phyloP scores from a whole-genome alignment of 2,113 vertebrate species.

The Thymallus thymallus region DNA sequence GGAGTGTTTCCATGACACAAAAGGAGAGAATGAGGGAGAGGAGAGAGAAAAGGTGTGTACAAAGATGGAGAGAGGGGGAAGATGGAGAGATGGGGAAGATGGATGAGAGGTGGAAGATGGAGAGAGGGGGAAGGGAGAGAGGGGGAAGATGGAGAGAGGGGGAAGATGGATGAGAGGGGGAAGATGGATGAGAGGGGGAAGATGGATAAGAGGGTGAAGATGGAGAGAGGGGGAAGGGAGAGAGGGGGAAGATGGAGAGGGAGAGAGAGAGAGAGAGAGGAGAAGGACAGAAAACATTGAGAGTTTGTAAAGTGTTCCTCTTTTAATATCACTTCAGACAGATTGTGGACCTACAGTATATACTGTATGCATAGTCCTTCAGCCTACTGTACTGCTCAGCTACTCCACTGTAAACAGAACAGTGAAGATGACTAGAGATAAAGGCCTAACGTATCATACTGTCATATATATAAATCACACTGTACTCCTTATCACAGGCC shows the following conservation, averaged over 20 bases:
- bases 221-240: neutral
- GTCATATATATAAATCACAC: neutral
- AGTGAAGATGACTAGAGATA: neutral
- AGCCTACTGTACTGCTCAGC: neutral
- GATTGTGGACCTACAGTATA: neutral
- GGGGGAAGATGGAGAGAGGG: neutral
- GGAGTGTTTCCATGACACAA: slow-evolving; percentile 22
- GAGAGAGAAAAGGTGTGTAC: neutral
- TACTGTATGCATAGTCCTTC: neutral
- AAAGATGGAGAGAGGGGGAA: neutral
- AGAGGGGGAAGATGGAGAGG: neutral
- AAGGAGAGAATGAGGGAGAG: neutral
- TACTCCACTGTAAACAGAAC: neutral
- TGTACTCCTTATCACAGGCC: neutral
- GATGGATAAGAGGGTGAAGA: neutral
- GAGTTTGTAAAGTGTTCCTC: neutral
- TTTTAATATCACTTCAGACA: neutral
- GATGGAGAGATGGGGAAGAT: neutral
- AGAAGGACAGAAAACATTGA: neutral
- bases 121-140: neutral
- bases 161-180: neutral
- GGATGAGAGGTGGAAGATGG: neutral
- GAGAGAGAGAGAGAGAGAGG: neutral
- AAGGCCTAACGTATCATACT: neutral
- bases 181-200: neutral